Evolutionary conservation across 2,888 invertebrate genomes (phyloP).

Genomic region (Dendrolimus houi): DNA sequence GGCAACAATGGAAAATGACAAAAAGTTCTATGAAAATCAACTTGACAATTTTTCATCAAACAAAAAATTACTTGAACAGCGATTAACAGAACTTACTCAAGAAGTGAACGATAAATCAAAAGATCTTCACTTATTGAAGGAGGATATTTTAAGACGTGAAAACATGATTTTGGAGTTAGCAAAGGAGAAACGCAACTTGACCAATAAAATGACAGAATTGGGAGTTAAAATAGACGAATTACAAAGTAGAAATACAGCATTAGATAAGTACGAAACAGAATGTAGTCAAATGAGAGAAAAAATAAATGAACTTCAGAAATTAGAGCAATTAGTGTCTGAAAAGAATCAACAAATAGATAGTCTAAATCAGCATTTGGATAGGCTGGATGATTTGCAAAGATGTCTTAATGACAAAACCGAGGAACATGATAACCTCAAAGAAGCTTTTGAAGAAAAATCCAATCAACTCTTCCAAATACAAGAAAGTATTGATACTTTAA

Average conservation of each 20-base stretch:
- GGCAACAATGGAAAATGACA: slow-evolving; percentile 70
- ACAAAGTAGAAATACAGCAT: slow-evolving; percentile 50
- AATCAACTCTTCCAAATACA: slow-evolving; percentile 58
- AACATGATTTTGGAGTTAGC: slow-evolving; percentile 75
- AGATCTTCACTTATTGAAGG: slow-evolving; percentile 68
- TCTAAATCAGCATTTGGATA: slow-evolving; percentile 65
- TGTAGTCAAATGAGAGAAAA: slow-evolving; percentile 68
- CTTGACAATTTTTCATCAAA: slow-evolving; percentile 69
- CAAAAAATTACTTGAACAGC: slow-evolving; percentile 70
- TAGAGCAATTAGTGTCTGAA: slow-evolving; percentile 73
- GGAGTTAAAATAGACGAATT: slow-evolving; percentile 69
- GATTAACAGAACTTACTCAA: slow-evolving; percentile 75
- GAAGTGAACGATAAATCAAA: slow-evolving; percentile 71
- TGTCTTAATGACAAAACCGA: slow-evolving; percentile 67
- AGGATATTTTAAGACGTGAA: slow-evolving; percentile 74
- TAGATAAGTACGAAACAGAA: slow-evolving; percentile 55
- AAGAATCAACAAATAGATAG: slow-evolving; percentile 73
- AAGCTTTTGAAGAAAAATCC: slow-evolving; percentile 62
- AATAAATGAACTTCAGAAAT: slow-evolving; percentile 57
- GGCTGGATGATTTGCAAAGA: slow-evolving; percentile 66
- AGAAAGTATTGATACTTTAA: slow-evolving; percentile 47
- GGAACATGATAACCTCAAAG: slow-evolving; percentile 60
- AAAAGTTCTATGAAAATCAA: slow-evolving; percentile 74
- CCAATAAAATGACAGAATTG: slow-evolving; percentile 60
- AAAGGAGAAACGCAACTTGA: slow-evolving; percentile 74